Conservation (phyloP, 2,888 invertebrate genomes). For the Nysson spinosus region DNA sequence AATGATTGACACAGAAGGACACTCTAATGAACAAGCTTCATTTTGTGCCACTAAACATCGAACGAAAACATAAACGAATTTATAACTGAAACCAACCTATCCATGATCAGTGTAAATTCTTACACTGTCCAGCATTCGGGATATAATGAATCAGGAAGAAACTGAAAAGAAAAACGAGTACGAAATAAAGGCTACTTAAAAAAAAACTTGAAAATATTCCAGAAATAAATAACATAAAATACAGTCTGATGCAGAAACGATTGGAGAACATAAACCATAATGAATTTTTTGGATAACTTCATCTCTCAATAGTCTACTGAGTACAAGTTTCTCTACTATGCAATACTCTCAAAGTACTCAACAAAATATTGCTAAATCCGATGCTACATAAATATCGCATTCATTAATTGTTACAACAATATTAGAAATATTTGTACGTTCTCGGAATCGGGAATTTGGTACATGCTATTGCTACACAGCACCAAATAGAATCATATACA, state of each 20-base stretch:
- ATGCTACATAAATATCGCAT: slow-evolving; percentile 26
- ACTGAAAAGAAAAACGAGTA: slow-evolving; percentile 68
- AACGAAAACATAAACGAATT: slow-evolving; percentile 40
- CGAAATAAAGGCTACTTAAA: slow-evolving; percentile 50
- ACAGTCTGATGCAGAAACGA: slow-evolving; percentile 9
- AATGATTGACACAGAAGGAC: slow-evolving; percentile 25
- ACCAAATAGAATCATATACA: slow-evolving; percentile 30
- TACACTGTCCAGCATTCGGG: slow-evolving; percentile 64
- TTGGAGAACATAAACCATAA: slow-evolving; percentile 12
- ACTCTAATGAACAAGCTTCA: slow-evolving; percentile 32
- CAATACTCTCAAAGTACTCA: slow-evolving; percentile 14
- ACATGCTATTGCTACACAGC: slow-evolving; percentile 67
- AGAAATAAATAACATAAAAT: slow-evolving; percentile 7
- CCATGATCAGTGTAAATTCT: slow-evolving; percentile 61
- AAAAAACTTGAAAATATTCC: slow-evolving; percentile 16
- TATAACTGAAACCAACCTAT: slow-evolving; percentile 66
- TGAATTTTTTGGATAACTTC: slow-evolving; percentile 1
- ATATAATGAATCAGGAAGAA: slow-evolving; percentile 67
- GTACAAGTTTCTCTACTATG: slow-evolving; percentile 37
- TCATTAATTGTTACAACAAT: slow-evolving; percentile 9
- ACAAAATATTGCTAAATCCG: slow-evolving; percentile 21
- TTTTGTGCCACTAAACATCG: slow-evolving; percentile 36
- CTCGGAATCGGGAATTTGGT: slow-evolving; percentile 22
- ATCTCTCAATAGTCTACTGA: slow-evolving; percentile 26
- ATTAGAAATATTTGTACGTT: slow-evolving; percentile 10